A percentile compares a stretch with the other conserved stretches of the same genome.
phyloP scores from a whole-genome alignment of 35 echinoderm and acorn worm species.

The Apostichopus californicus region DNA sequence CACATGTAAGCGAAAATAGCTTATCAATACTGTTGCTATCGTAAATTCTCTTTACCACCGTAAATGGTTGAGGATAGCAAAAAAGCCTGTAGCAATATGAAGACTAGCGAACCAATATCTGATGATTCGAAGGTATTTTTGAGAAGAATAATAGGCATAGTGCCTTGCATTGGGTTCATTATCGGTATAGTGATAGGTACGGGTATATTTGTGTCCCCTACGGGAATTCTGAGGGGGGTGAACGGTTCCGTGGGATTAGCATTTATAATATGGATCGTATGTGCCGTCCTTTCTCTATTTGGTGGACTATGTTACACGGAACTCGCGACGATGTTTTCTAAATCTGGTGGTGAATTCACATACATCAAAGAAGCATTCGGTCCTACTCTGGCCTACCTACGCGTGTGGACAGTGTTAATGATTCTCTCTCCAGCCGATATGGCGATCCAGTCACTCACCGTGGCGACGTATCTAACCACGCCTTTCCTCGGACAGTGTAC shows the following conservation, averaged over 20 bases:
- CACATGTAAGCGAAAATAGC: too few relatives aligned
- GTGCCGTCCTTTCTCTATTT: slow-evolving; percentile 64
- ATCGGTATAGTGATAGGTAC: slow-evolving; percentile 85
- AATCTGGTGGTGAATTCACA: slow-evolving; percentile 87
- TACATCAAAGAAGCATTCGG: slow-evolving; percentile 83
- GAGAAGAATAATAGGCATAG: not conserved
- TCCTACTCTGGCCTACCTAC: slow-evolving; percentile 59
- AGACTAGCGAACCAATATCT: not conserved
- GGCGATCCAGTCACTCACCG: slow-evolving; percentile 55
- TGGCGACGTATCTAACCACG: slow-evolving; percentile 61
- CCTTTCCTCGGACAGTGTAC: slow-evolving; percentile 47
- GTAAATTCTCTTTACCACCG: too few relatives aligned
- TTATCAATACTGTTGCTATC: too few relatives aligned
- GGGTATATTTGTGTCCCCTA: slow-evolving; percentile 89
- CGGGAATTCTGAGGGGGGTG: slow-evolving; percentile 52
- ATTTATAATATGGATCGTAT: slow-evolving; percentile 69
- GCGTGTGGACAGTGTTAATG: slow-evolving; percentile 65
- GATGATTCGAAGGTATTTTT: slow-evolving; percentile 35
- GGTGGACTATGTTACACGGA: slow-evolving; percentile 87
- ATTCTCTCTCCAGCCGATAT: slow-evolving; percentile 56
- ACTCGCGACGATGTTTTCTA: slow-evolving; percentile 69
- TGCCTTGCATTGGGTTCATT: slow-evolving; percentile 51
- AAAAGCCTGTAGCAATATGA: too few relatives aligned
- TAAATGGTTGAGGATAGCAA: too few relatives aligned
- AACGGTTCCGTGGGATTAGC: slow-evolving; percentile 82